Evolutionary conservation across 2,797 vertebrate species (phyloP).

Genomic region (Tragelaphus eurycerus): DNA sequence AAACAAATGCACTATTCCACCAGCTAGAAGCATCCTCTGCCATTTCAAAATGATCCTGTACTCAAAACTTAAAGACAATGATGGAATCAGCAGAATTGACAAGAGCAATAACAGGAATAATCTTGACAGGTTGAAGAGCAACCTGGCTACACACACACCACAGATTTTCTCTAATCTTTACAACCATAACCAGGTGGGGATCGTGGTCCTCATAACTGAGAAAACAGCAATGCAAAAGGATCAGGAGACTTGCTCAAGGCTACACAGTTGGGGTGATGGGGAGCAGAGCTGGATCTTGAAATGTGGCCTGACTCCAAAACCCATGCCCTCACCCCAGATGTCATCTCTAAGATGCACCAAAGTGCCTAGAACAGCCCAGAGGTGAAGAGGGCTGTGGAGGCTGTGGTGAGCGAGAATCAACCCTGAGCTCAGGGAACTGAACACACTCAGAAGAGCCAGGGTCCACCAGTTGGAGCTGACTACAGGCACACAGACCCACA

Average conservation of each 20-base stretch:
- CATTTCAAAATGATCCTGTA: not conserved
- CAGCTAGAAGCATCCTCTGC: not conserved
- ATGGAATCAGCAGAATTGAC: not conserved
- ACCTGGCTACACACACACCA: fast-evolving
- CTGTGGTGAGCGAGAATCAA: not conserved
- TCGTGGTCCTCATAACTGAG: not conserved
- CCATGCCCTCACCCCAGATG: not conserved
- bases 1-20: not conserved
- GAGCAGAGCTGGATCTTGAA: not conserved
- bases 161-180: not conserved
- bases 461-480: no score
- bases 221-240: not conserved
- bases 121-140: not conserved
- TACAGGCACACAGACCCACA: not conserved
- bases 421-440: not conserved
- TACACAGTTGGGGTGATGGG: not conserved
- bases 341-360: not conserved
- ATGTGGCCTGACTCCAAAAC: not conserved
- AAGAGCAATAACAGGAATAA: not conserved
- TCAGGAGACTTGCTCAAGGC: not conserved
- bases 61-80: not conserved
- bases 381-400: not conserved
- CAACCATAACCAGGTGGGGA: not conserved
- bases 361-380: not conserved
- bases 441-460: not conserved